Evolutionary conservation across 2,888 invertebrate species (phyloP).

Genomic region (Oasisia sp.): DNA sequence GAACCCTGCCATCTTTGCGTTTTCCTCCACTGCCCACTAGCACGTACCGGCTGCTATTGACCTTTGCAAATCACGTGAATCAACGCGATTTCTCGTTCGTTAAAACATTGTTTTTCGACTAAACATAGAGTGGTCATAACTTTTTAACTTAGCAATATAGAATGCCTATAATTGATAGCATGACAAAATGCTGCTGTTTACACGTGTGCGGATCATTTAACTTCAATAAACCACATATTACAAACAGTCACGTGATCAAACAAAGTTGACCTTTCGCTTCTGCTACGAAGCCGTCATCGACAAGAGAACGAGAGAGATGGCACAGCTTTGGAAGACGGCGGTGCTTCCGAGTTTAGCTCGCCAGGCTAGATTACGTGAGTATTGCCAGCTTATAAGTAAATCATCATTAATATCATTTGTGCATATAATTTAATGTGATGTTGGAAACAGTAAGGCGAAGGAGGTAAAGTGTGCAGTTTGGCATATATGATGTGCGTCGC

Average conservation of each 20-base stretch:
- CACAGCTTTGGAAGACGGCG: constrained; percentile 27
- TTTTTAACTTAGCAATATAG: not conserved
- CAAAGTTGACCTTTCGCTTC: not conserved
- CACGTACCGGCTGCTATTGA: constrained; percentile 2
- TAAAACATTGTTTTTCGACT: not conserved
- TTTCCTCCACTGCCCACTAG: not conserved
- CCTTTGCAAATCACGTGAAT: not conserved
- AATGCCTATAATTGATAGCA: not conserved
- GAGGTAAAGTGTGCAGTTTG: not conserved
- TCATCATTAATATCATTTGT: not conserved
- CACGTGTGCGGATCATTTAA: not conserved
- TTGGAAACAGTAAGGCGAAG: not conserved
- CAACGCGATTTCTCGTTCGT: not conserved
- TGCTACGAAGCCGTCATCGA: not conserved
- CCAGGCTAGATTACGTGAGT: constrained; percentile 30
- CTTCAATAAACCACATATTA: not conserved
- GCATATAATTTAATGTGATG: not conserved
- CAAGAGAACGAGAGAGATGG: constrained; percentile 27
- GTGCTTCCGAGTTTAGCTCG: constrained; percentile 27
- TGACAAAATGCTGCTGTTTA: not conserved
- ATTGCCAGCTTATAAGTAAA: not conserved
- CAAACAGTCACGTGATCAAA: not conserved
- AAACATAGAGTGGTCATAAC: not conserved
- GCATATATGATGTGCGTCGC: not conserved
- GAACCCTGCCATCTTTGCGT: constrained; percentile 11